Evolutionary conservation across 2,113 vertebrate species (phyloP).

Genomic region (Oncorhynchus nerka): DNA sequence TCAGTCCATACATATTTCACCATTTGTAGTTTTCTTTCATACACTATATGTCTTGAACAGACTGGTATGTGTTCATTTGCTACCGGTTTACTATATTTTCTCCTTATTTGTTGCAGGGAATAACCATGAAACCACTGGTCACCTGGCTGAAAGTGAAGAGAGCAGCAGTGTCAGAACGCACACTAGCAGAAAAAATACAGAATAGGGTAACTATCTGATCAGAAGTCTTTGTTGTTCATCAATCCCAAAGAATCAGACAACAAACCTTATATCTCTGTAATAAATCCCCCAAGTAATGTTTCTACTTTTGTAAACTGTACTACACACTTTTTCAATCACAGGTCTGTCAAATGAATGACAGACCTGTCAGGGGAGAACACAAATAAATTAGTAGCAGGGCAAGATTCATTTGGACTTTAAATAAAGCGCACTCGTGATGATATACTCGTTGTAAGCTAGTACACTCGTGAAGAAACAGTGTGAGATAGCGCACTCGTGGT

Average conservation of each 20-base stretch:
- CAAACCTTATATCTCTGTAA: too few species aligned
- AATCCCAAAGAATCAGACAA: neutral
- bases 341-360: too few species aligned
- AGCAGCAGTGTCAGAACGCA: slow-evolving; percentile 75
- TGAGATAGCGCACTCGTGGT: too few species aligned
- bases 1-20: neutral
- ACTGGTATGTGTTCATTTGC: neutral
- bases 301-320: neutral
- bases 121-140: slow-evolving; percentile 96
- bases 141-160: slow-evolving; percentile 93
- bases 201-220: slow-evolving; percentile 76
- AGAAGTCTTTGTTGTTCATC: neutral
- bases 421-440: too few species aligned
- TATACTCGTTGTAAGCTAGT: too few species aligned
- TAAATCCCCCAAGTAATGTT: too few species aligned
- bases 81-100: neutral
- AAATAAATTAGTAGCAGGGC: too few species aligned
- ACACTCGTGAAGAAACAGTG: too few species aligned
- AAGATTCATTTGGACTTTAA: too few species aligned
- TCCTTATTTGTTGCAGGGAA: slow-evolving; percentile 74
- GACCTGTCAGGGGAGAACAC: too few species aligned
- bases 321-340: too few species aligned
- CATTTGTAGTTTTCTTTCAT: neutral
- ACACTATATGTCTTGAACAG: neutral
- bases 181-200: slow-evolving; percentile 89